Percentiles rank a stretch among this genome's conserved stretches.
These are phyloP conservation scores for Hybos culiciformis DNA, from an alignment of 2,888 invertebrate genomes.

Conservation along the genomic window DNA sequence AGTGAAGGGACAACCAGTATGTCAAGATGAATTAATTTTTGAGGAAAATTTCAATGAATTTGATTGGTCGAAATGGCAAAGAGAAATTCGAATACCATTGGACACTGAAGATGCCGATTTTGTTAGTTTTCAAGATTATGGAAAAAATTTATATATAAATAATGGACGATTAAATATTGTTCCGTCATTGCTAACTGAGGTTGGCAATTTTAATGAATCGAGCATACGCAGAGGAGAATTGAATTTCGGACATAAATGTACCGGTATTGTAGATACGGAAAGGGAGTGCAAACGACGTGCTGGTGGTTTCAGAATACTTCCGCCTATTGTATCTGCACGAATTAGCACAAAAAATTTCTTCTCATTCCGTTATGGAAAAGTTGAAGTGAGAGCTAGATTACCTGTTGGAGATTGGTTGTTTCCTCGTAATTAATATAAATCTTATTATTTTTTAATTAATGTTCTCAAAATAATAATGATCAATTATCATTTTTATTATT, in stretches of 20 bases:
- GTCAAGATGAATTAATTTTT: slow-evolving; percentile 43
- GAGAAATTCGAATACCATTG: slow-evolving; percentile 44
- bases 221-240: slow-evolving; percentile 24
- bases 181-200: slow-evolving; percentile 27
- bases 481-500: too few species aligned
- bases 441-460: not conserved
- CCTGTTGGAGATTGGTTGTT: slow-evolving; percentile 68
- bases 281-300: slow-evolving; percentile 26
- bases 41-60: slow-evolving; percentile 46
- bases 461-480: not conserved
- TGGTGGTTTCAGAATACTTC: slow-evolving; percentile 41
- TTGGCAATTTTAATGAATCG: slow-evolving; percentile 18
- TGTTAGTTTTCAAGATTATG: slow-evolving; percentile 33
- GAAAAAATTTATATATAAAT: slow-evolving; percentile 25
- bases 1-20: slow-evolving; percentile 21
- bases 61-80: slow-evolving; percentile 39
- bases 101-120: slow-evolving; percentile 38
- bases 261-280: slow-evolving; percentile 35
- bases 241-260: slow-evolving; percentile 38
- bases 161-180: slow-evolving; percentile 29
- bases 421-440: slow-evolving; percentile 43
- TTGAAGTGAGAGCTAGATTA: slow-evolving; percentile 56
- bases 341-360: slow-evolving; percentile 49
- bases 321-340: slow-evolving; percentile 52
- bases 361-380: slow-evolving; percentile 53